Evolutionary conservation across 2,113 vertebrate species (phyloP), one percentile per base, ranked within the genome.

Genomic region (Chloebia gouldiae): DNA sequence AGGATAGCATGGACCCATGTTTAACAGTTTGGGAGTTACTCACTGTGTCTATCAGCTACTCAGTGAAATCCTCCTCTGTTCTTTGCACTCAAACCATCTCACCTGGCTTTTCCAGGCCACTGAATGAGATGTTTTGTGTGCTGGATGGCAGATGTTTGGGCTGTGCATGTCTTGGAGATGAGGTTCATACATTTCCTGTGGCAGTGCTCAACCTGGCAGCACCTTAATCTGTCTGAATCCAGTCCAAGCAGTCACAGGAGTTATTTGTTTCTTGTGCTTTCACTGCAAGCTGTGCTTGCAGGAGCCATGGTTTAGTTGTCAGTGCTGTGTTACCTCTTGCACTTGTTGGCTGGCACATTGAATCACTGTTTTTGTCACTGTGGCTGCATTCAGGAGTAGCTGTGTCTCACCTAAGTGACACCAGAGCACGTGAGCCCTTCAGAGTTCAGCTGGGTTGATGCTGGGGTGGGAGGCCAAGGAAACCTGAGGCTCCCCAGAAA

Each of bases 401-500:
- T 75, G 88, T 0, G 0, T 71, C 80, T 71, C 37, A 30, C 69
- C 69, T 54, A 12, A 0, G 0, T 37, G 63, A 78, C 49, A n/a
- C 7, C 83, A 84, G 76, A 83, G 83, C 64, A 93, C 2, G 4
- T 12, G 72, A 77, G 40, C 6, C 30, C 23, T 35, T 33, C 23
- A 17, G 66, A 70, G 60, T 7, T 90, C 68, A 91, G 25, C 39
- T 77, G 0, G 0, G 19, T 11, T 54, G 24, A 35, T 8, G 3
- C 45, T 88, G 17, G 82, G 39, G 39, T 88, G 59, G 89, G 88
- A 59, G 42, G 86, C 61, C 69, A 25, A 78, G 77, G 92, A 96
- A 95, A 81, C 57, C 31, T 56, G 91, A 97, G 33, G 31, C 69
- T 86, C 63, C 42, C 60, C 71, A 86, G 37, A 84, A 88, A 49